These are phyloP conservation scores for Stenodera caucasica DNA, from an alignment of 2,888 invertebrate genomes.

Conservation along the genomic window DNA sequence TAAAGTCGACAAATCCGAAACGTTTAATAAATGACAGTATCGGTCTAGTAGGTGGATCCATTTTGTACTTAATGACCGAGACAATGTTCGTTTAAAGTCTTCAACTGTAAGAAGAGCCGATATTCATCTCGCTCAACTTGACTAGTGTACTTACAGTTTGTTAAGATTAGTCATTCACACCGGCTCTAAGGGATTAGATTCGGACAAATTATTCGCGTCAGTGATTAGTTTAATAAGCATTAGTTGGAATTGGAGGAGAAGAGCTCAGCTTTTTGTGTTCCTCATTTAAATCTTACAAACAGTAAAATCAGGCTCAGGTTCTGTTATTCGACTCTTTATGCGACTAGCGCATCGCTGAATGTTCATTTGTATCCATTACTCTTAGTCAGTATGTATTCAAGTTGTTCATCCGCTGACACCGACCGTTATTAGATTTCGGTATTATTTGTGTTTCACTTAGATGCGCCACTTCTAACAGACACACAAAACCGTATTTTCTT, in stretches of 20 bases:
- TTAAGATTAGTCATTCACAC: constrained; percentile 53
- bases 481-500: constrained; percentile 24
- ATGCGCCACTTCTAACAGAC: constrained; percentile 21
- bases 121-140: constrained; percentile 51
- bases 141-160: constrained; percentile 47
- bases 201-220: constrained; percentile 53
- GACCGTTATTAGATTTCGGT: constrained; percentile 33
- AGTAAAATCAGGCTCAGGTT: constrained; percentile 19
- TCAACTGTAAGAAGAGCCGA: constrained; percentile 23
- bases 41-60: background rate
- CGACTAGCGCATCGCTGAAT: constrained; percentile 29
- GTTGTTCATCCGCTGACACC: constrained; percentile 22
- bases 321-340: background rate
- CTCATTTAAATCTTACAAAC: constrained; percentile 16
- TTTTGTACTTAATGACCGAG: constrained; percentile 8
- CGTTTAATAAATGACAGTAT: constrained; percentile 7
- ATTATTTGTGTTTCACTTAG: constrained; percentile 34
- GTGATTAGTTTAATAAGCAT: constrained; percentile 54
- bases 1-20: too few relatives aligned
- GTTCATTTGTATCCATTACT: constrained; percentile 34
- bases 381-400: constrained; percentile 27
- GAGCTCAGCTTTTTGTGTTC: constrained; percentile 26
- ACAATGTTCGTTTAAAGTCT: constrained; percentile 11
- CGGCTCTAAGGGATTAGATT: constrained; percentile 47
- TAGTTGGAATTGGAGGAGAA: constrained; percentile 40